Percentiles rank a stretch among this genome's conserved stretches.
Evolutionary conservation across 2,888 invertebrate genomes (phyloP).

Genomic region (Penaeus monodon): DNA sequence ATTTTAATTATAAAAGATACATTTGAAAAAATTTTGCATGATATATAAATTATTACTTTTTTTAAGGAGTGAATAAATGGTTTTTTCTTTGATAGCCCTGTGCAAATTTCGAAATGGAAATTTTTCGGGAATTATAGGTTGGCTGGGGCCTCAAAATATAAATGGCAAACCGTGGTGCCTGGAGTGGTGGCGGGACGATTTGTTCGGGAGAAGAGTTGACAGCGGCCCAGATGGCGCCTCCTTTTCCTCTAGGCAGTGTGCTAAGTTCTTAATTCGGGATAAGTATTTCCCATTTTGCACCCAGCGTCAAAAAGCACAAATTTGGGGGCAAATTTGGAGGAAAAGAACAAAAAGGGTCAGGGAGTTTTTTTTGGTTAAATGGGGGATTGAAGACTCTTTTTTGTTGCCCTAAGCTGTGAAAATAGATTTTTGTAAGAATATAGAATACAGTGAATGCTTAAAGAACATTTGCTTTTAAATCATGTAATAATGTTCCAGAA

Average conservation of each 20-base stretch:
- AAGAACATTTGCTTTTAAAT: background rate
- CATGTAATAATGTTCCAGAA: slow-evolving; percentile 35
- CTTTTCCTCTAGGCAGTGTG: slow-evolving; percentile 69
- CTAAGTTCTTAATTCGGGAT: slow-evolving; percentile 54
- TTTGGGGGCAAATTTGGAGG: slow-evolving; percentile 69
- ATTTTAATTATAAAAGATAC: background rate
- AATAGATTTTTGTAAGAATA: too few species aligned
- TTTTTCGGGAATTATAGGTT: slow-evolving; percentile 69
- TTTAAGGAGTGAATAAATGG: too few species aligned
- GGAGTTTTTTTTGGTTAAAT: slow-evolving; percentile 66
- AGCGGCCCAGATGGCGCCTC: slow-evolving; percentile 70
- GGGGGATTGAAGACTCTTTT: too few species aligned
- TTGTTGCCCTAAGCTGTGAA: too few species aligned
- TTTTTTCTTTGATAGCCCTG: background rate
- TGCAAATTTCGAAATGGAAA: background rate
- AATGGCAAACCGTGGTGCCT: slow-evolving; percentile 71
- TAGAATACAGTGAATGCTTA: too few species aligned
- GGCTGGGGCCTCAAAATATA: slow-evolving; percentile 71
- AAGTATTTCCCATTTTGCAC: slow-evolving; percentile 69
- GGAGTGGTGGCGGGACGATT: slow-evolving; percentile 69
- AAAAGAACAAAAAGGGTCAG: slow-evolving; percentile 71
- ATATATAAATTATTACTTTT: too few species aligned
- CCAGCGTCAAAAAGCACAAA: slow-evolving; percentile 70
- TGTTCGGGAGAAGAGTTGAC: slow-evolving; percentile 68
- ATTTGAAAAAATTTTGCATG: too few species aligned